Evolutionary conservation across 2,797 vertebrate species (phyloP).

Genomic region (Falco naumanni): DNA sequence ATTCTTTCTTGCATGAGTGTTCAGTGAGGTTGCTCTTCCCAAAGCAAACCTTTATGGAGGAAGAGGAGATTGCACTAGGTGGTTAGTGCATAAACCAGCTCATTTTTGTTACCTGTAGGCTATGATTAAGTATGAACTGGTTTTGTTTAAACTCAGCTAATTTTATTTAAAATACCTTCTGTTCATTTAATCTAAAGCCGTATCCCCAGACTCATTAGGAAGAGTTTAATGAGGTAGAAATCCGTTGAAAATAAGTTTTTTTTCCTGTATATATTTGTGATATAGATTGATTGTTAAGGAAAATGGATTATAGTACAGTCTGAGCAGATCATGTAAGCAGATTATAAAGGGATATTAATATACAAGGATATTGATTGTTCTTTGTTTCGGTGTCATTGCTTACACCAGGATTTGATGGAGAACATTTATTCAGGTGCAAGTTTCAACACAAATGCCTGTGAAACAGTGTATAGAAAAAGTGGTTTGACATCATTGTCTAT

Average conservation of each 20-base stretch:
- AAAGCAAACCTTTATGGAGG: neutral
- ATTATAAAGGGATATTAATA: neutral
- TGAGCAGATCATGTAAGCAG: neutral
- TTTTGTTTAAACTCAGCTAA: conserved; percentile 31
- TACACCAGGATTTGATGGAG: neutral
- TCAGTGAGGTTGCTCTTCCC: neutral
- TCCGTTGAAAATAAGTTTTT: neutral
- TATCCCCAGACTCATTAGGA: conserved; percentile 28
- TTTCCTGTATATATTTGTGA: neutral
- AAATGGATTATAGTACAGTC: neutral
- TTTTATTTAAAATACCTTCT: conserved; percentile 45
- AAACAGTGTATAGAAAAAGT: neutral
- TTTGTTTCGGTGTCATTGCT: neutral
- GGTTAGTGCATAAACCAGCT: neutral
- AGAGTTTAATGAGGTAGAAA: conserved; percentile 32
- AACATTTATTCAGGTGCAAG: neutral
- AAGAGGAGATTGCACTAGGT: neutral
- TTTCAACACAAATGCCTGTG: neutral
- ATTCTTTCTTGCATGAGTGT: neutral
- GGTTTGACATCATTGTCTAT: neutral
- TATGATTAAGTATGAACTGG: neutral
- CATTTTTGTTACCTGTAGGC: neutral
- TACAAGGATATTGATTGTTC: neutral
- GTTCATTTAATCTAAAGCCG: conserved; percentile 21
- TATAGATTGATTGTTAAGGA: conserved; percentile 6